Evolutionary conservation across 2,797 vertebrate genomes (phyloP).

Genomic region (Peromyscus nudipes): DNA sequence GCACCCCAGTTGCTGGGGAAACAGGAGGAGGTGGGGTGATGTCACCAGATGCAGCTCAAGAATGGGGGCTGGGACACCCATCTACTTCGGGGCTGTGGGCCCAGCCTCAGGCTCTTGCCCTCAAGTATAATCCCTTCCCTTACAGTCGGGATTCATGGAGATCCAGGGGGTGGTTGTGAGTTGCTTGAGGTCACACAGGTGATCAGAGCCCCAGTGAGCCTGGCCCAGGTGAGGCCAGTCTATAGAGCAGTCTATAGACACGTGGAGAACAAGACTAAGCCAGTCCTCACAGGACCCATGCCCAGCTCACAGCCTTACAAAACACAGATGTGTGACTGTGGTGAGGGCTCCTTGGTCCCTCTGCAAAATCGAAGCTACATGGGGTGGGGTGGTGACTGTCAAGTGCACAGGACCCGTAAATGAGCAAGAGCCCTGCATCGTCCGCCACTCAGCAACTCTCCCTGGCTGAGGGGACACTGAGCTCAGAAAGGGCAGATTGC

Average conservation of each 20-base stretch:
- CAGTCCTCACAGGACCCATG: not conserved
- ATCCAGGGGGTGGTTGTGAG: not conserved
- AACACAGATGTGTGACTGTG: not conserved
- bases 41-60: slow-evolving; percentile 60
- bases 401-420: not conserved
- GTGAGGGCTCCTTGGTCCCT: not conserved
- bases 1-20: slow-evolving; percentile 70
- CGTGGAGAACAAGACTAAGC: not conserved
- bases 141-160: not conserved
- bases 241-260: not conserved
- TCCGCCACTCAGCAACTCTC: not conserved
- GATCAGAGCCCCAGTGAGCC: not conserved
- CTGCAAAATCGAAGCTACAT: not conserved
- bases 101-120: not conserved
- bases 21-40: slow-evolving; percentile 72
- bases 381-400: not conserved
- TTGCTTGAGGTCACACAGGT: not conserved
- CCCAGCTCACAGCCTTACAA: not conserved
- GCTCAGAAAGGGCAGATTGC: slow-evolving; percentile 30
- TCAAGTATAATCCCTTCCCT: slow-evolving; percentile 20
- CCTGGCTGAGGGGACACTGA: not conserved
- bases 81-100: not conserved
- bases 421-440: not conserved
- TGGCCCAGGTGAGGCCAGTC: not conserved
- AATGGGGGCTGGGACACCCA: slow-evolving; percentile 69